phyloP scores from a whole-genome alignment of 2,888 invertebrate species.

The Dasysyrphus albostriatus region DNA sequence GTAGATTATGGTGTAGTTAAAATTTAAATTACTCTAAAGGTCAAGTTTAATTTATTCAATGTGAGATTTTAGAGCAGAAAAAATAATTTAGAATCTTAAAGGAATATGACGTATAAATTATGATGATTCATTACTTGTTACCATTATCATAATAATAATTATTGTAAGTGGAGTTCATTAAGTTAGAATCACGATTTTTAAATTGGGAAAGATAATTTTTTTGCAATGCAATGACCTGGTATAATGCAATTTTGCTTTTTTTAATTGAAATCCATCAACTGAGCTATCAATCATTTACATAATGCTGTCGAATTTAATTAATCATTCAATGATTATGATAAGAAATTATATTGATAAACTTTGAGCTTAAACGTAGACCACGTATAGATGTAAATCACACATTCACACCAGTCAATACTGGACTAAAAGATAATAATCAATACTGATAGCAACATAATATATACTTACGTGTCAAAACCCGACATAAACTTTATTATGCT shows the following conservation, averaged over 20 bases:
- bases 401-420: not conserved
- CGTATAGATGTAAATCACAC: not conserved
- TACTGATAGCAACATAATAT: not conserved
- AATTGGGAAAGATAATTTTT: not conserved
- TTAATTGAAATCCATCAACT: not conserved
- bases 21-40: too few relatives aligned
- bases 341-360: conserved; percentile 4
- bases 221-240: not conserved
- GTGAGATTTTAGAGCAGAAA: too few relatives aligned
- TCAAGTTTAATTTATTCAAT: too few relatives aligned
- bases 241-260: not conserved
- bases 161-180: too few relatives aligned
- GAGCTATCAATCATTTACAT: conserved; percentile 13
- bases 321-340: not conserved
- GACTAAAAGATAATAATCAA: not conserved
- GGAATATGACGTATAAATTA: too few relatives aligned
- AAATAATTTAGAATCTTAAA: too few relatives aligned
- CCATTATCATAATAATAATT: too few relatives aligned
- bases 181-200: too few relatives aligned
- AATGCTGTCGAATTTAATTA: conserved; percentile 8
- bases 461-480: not conserved
- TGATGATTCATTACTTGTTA: too few relatives aligned
- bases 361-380: not conserved
- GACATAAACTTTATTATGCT: not conserved
- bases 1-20: too few relatives aligned